These are phyloP conservation scores for Montipora capricornis DNA, from an alignment of 64 coral and sea anemone species.

Conservation along the genomic window DNA sequence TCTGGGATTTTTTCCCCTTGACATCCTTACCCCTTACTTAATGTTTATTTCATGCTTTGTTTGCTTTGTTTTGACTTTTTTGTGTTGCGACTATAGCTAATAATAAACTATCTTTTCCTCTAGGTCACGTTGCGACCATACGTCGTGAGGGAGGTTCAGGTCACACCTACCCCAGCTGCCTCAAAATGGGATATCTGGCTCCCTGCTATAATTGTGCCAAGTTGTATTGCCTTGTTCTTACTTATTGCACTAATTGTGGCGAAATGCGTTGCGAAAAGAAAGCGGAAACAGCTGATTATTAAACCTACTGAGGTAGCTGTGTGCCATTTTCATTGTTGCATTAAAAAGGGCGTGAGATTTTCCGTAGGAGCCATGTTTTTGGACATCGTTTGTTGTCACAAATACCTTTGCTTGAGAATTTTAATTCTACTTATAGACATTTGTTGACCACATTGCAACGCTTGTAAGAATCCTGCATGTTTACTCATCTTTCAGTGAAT, in stretches of 20 bases:
- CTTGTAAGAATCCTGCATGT: too few species aligned
- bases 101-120: not conserved
- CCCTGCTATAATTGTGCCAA: conserved; percentile 35
- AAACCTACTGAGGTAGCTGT: not conserved
- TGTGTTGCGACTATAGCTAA: not conserved
- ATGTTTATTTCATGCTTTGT: not conserved
- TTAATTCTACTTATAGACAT: too few species aligned
- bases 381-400: too few species aligned
- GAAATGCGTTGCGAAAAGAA: not conserved
- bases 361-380: too few species aligned
- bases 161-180: not conserved
- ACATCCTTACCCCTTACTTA: too few species aligned
- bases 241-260: not conserved
- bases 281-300: conserved; percentile 9
- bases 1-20: too few species aligned
- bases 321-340: not conserved
- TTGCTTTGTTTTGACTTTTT: not conserved
- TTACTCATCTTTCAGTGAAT: too few species aligned
- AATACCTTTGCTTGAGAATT: too few species aligned
- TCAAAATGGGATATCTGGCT: conserved; percentile 7
- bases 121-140: conserved; percentile 22
- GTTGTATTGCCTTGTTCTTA: conserved; percentile 5
- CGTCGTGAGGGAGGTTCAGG: not conserved
- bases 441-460: too few species aligned
- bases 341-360: not conserved